A percentile compares a stretch with the other conserved stretches of the same genome.
phyloP scores from a whole-genome alignment of 2,888 invertebrate species.

The Papilio protenor region DNA sequence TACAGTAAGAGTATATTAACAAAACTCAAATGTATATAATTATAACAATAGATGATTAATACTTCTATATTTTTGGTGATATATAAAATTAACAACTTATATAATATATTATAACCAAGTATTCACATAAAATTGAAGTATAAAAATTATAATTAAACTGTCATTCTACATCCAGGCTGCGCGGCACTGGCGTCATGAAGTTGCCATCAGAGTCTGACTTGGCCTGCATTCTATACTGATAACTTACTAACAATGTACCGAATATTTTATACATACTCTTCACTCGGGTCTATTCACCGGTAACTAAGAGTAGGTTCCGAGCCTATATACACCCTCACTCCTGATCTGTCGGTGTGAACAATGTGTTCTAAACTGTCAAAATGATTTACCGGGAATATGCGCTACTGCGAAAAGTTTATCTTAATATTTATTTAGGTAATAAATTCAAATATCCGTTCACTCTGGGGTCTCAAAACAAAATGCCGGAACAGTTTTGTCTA shows the following conservation, averaged over 20 bases:
- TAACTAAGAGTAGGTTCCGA: too few species aligned
- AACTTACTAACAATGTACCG: constrained; percentile 26
- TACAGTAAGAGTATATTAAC: too few species aligned
- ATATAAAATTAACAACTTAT: too few species aligned
- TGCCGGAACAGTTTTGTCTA: neutral
- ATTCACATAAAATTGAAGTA: neutral
- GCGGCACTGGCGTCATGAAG: neutral
- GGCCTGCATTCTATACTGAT: constrained; percentile 36
- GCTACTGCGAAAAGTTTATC: neutral
- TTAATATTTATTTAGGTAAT: neutral
- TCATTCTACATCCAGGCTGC: neutral
- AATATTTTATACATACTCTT: too few species aligned
- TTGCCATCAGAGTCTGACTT: constrained; percentile 24
- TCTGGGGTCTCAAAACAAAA: neutral
- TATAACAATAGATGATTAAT: too few species aligned
- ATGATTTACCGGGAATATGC: too few species aligned
- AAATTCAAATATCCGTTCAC: neutral
- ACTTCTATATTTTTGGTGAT: too few species aligned
- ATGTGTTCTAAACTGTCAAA: too few species aligned
- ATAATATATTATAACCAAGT: neutral
- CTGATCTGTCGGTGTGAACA: too few species aligned
- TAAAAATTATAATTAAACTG: neutral
- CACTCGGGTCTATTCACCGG: too few species aligned
- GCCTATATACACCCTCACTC: too few species aligned
- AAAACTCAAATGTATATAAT: too few species aligned